phyloP scores from a whole-genome alignment of 2,113 vertebrate genomes.

The Zootoca vivipara region DNA sequence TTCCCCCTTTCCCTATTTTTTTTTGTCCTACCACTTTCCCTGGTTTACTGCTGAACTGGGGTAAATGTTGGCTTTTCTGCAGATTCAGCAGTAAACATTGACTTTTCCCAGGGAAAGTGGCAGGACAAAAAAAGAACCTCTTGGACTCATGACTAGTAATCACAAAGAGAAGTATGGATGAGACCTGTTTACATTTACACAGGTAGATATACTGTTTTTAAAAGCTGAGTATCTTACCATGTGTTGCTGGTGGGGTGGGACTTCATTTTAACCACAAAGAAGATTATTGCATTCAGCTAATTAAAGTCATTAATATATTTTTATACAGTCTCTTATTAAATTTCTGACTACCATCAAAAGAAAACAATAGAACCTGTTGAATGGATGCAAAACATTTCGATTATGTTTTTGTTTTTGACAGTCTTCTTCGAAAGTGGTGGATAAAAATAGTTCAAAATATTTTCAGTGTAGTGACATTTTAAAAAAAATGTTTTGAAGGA shows the following conservation, averaged over 20 bases:
- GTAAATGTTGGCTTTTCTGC: too few species aligned
- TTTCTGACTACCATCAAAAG: neutral
- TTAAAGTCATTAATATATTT: neutral
- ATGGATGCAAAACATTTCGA: neutral
- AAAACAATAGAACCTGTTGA: neutral
- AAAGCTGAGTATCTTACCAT: neutral
- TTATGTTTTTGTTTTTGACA: neutral
- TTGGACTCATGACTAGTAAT: too few species aligned
- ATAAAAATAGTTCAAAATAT: neutral
- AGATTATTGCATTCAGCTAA: neutral
- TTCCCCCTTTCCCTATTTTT: too few species aligned
- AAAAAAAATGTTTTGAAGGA: neutral
- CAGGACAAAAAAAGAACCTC: too few species aligned
- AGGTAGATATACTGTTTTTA: neutral
- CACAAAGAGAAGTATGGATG: too few species aligned
- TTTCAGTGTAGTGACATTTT: neutral
- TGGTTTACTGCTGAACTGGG: too few species aligned
- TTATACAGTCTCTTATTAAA: neutral
- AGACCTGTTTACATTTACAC: neutral
- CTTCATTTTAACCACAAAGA: neutral
- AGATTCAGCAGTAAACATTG: too few species aligned
- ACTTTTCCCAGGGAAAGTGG: too few species aligned
- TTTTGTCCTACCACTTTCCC: too few species aligned
- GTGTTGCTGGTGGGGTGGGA: neutral
- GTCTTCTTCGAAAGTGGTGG: neutral